Conservation (phyloP, 1,140 invertebrate genomes). For the Tetranychus urticae region DNA sequence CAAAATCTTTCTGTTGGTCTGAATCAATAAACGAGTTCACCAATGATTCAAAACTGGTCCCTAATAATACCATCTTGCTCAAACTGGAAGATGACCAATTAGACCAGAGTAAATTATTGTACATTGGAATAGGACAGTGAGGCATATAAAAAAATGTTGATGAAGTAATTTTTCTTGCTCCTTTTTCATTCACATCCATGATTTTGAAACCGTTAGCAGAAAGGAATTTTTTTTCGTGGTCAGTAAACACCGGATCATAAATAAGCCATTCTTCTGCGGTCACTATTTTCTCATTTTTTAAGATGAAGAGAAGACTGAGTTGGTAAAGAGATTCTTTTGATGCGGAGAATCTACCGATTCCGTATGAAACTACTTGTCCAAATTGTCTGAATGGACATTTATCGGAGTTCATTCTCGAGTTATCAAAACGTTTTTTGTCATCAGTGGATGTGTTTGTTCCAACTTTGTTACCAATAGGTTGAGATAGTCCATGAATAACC, state of each 20-base stretch:
- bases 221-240: background rate
- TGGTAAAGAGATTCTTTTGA: background rate
- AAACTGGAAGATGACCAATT: background rate
- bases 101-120: slow-evolving; percentile 32
- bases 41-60: background rate
- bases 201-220: background rate
- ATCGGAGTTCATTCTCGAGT: too few species aligned
- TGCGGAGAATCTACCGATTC: background rate
- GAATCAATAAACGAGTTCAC: background rate
- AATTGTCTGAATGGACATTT: too few species aligned
- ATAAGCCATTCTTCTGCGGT: background rate
- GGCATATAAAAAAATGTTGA: slow-evolving; percentile 8
- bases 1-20: background rate
- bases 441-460: too few species aligned
- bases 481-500: too few species aligned
- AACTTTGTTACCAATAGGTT: too few species aligned
- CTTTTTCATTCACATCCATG: background rate
- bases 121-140: slow-evolving; percentile 27
- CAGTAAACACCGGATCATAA: background rate
- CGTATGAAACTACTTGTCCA: background rate
- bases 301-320: background rate
- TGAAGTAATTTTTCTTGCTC: background rate
- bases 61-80: slow-evolving; percentile 16
- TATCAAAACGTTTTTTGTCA: too few species aligned
- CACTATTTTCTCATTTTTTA: background rate